A percentile compares a stretch with the other conserved stretches of the same genome.
Conservation (phyloP, 2,113 vertebrate genomes). For the Siphamia tubifer region DNA sequence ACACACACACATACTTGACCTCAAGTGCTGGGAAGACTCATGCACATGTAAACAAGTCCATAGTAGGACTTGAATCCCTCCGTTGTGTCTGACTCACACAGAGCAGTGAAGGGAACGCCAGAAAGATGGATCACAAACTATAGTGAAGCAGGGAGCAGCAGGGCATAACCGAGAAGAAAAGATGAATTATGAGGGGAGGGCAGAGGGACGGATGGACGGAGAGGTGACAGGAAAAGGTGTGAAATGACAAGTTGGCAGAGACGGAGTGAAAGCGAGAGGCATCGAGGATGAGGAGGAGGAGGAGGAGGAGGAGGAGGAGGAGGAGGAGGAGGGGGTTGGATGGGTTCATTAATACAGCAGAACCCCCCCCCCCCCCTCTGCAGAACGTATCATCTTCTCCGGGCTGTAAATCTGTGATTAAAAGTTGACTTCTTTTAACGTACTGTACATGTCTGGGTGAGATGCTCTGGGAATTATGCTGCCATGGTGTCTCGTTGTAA, state of each 20-base stretch:
- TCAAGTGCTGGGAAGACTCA: slow-evolving; percentile 22
- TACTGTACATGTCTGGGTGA: slow-evolving; percentile 43
- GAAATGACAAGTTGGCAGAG: slow-evolving; percentile 38
- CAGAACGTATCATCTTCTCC: neutral
- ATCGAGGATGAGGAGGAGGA: too few relatives aligned
- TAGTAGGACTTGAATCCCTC: slow-evolving; percentile 39
- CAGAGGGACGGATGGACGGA: slow-evolving; percentile 12
- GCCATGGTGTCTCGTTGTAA: slow-evolving; percentile 9
- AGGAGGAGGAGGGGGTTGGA: neutral
- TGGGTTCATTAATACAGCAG: slow-evolving; percentile 31
- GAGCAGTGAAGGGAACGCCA: neutral
- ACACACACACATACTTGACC: slow-evolving; percentile 8
- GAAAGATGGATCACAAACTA: slow-evolving; percentile 19
- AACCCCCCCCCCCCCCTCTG: too few relatives aligned
- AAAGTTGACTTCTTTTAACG: slow-evolving; percentile 45
- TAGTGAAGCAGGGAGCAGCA: neutral
- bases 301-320: neutral
- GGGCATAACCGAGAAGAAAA: slow-evolving; percentile 12
- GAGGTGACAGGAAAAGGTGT: slow-evolving; percentile 23
- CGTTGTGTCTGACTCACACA: neutral
- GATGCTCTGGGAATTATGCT: slow-evolving; percentile 42
- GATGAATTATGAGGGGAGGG: slow-evolving; percentile 35
- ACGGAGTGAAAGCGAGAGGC: slow-evolving; percentile 2
- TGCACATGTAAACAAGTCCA: slow-evolving; percentile 41
- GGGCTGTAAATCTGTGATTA: slow-evolving; percentile 57